These are phyloP conservation scores for Diaprepes abbreviatus DNA, from an alignment of 2,888 invertebrate species.

Conservation along the genomic window DNA sequence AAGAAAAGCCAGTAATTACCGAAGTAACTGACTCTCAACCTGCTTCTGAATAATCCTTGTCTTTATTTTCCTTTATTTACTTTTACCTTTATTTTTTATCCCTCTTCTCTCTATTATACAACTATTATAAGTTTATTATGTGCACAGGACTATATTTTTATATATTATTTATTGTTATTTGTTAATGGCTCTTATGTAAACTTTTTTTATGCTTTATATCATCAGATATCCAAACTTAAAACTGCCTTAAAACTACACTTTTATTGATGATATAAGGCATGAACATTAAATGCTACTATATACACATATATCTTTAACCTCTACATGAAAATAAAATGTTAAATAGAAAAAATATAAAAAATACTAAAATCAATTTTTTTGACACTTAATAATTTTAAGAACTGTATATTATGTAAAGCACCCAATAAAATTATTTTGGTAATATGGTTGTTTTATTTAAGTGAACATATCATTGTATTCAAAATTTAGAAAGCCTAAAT, in stretches of 20 bases:
- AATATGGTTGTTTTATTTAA: slow-evolving; percentile 12
- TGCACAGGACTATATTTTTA: slow-evolving; percentile 28
- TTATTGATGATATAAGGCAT: neutral
- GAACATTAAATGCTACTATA: neutral
- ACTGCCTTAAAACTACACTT: neutral
- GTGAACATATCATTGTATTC: too few relatives aligned
- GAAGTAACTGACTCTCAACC: slow-evolving; percentile 57
- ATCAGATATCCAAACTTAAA: neutral
- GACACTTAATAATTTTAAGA: neutral
- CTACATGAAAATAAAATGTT: too few relatives aligned
- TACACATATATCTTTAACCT: neutral
- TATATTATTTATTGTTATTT: slow-evolving; percentile 20
- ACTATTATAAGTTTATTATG: slow-evolving; percentile 24
- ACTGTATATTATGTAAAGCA: slow-evolving; percentile 3
- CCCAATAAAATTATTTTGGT: slow-evolving; percentile 16
- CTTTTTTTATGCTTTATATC: slow-evolving; percentile 13
- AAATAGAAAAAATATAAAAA: neutral
- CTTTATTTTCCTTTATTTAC: slow-evolving; percentile 52
- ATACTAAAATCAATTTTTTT: neutral
- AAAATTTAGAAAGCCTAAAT: too few relatives aligned
- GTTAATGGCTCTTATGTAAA: neutral
- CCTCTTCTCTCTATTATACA: slow-evolving; percentile 13
- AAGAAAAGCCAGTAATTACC: slow-evolving; percentile 61
- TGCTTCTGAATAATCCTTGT: slow-evolving; percentile 59
- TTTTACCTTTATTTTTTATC: slow-evolving; percentile 30